Percentiles rank a stretch among this genome's conserved stretches.
phyloP scores from a whole-genome alignment of 1,140 invertebrate species.

The Schlechtendalia chinensis region DNA sequence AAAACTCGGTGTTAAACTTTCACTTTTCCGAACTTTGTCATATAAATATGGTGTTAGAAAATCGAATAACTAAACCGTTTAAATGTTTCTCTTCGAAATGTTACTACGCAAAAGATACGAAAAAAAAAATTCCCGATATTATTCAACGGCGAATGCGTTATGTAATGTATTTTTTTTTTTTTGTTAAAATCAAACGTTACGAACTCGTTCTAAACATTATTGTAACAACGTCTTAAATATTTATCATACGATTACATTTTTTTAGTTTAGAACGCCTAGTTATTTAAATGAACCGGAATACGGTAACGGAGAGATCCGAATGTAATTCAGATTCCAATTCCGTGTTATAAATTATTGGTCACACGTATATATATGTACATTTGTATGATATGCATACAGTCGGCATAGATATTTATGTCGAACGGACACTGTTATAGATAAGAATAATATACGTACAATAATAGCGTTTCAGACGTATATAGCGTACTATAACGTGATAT shows the following conservation, averaged over 20 bases:
- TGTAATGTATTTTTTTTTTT: too few relatives aligned
- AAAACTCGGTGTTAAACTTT: slow-evolving; percentile 26
- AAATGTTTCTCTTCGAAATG: too few relatives aligned
- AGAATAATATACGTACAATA: too few relatives aligned
- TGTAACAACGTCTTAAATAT: not conserved
- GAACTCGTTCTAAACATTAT: not conserved
- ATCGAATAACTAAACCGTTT: too few relatives aligned
- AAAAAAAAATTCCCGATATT: too few relatives aligned
- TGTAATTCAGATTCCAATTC: not conserved
- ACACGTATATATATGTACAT: not conserved
- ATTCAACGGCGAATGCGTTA: too few relatives aligned
- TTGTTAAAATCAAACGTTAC: too few relatives aligned
- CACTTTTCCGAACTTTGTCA: not conserved
- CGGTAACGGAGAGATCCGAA: not conserved
- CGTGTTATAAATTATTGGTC: not conserved
- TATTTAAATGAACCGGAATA: not conserved
- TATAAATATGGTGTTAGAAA: not conserved
- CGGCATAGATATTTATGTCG: not conserved
- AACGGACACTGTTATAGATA: not conserved
- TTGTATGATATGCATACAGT: not conserved
- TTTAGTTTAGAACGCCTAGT: not conserved
- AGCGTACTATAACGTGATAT: too few relatives aligned
- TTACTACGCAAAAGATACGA: too few relatives aligned
- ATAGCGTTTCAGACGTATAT: too few relatives aligned
- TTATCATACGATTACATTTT: too few relatives aligned